These are phyloP conservation scores for Oreochromis aureus DNA, from an alignment of 2,113 vertebrate species.

Conservation along the genomic window DNA sequence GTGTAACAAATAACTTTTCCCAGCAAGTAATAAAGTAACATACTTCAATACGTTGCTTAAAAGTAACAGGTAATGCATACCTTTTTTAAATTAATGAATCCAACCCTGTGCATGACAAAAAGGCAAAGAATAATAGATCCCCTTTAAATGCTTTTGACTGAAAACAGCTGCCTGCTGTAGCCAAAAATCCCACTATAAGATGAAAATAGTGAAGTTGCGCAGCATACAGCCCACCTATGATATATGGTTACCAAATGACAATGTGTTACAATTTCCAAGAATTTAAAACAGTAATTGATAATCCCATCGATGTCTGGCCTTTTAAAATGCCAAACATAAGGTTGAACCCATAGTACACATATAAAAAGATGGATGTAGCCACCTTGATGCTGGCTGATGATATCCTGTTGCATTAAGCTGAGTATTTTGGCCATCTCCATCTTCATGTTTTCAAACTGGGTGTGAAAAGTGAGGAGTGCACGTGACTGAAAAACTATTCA, in stretches of 20 bases:
- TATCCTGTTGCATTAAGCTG: not conserved
- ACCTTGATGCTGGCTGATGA: not conserved
- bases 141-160: not conserved
- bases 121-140: not conserved
- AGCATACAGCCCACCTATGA: not conserved
- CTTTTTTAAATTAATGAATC: not conserved
- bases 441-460: not conserved
- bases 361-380: not conserved
- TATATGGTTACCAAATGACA: not conserved
- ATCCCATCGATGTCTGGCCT: not conserved
- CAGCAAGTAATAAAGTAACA: not conserved
- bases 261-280: not conserved
- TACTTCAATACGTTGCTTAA: not conserved
- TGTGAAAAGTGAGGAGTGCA: not conserved
- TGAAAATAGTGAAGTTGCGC: not conserved
- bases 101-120: not conserved
- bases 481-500: not conserved
- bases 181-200: not conserved
- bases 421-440: not conserved
- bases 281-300: not conserved
- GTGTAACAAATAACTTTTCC: not conserved
- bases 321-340: not conserved
- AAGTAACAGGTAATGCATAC: too few relatives aligned
- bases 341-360: not conserved
- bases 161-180: not conserved